A percentile compares a stretch with the other conserved stretches of the same genome.
These are phyloP conservation scores for Metellina segmentata DNA, from an alignment of 2,888 invertebrate species.

Conservation along the genomic window DNA sequence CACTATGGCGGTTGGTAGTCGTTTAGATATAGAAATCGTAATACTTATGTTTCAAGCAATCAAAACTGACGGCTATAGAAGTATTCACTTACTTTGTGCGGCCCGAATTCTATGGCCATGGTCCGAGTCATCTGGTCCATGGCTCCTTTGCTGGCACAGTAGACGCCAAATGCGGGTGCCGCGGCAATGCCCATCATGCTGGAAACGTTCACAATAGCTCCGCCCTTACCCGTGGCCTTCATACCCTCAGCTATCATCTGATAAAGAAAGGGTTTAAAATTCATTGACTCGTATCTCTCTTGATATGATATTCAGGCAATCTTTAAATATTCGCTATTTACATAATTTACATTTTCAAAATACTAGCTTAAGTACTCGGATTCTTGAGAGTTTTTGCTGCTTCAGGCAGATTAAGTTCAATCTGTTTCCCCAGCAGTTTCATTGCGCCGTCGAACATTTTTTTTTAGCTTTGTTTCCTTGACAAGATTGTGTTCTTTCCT, in stretches of 20 bases:
- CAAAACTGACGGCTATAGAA: too few species aligned
- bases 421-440: too few species aligned
- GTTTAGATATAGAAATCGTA: background rate
- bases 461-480: too few species aligned
- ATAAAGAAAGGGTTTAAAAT: background rate
- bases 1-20: too few species aligned
- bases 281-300: too few species aligned
- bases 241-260: slow-evolving; percentile 87
- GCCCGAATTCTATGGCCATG: slow-evolving; percentile 93
- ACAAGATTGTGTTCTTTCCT: too few species aligned
- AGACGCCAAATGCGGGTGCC: slow-evolving; percentile 88
- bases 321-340: background rate
- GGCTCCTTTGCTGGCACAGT: slow-evolving; percentile 93
- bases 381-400: too few species aligned
- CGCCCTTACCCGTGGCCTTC: slow-evolving; percentile 86
- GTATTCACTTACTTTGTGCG: slow-evolving; percentile 81
- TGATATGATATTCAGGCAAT: background rate
- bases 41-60: too few species aligned
- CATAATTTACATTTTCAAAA: background rate
- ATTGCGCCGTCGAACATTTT: too few species aligned
- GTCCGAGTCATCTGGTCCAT: slow-evolving; percentile 90
- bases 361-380: too few species aligned
- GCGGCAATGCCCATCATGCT: slow-evolving; percentile 88
- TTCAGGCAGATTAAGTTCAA: too few species aligned
- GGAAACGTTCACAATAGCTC: slow-evolving; percentile 94